Percentiles rank a stretch among this genome's conserved stretches.
Conservation (phyloP, 2,113 vertebrate species). For the Sinocyclocheilus rhinocerous region DNA sequence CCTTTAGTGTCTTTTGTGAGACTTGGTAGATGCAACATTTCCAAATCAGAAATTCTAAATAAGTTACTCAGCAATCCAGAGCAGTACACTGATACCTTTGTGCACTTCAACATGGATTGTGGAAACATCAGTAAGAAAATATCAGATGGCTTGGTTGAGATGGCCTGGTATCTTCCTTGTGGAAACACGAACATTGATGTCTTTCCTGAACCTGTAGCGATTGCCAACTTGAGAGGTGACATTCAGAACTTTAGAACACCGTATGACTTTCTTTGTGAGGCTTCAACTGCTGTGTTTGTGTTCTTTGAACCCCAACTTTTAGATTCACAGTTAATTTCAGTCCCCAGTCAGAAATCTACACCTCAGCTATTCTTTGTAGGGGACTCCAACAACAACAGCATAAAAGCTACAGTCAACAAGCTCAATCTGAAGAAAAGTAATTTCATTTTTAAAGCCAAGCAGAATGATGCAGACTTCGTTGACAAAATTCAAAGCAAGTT, state of each 20-base stretch:
- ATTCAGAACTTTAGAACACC: constrained; percentile 60
- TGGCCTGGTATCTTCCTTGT: too few species aligned
- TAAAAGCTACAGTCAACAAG: constrained; percentile 14
- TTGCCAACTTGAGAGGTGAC: constrained; percentile 72
- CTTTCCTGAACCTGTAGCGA: constrained; percentile 63
- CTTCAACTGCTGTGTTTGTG: constrained; percentile 74
- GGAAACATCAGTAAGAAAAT: too few species aligned
- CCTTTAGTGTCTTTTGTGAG: too few species aligned
- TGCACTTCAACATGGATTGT: too few species aligned
- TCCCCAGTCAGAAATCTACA: constrained; percentile 52
- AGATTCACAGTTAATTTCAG: constrained; percentile 57
- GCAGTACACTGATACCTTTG: too few species aligned
- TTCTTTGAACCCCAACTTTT: constrained; percentile 66
- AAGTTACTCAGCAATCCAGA: too few species aligned
- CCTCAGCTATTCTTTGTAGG: constrained; percentile 60
- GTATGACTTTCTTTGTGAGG: constrained; percentile 70
- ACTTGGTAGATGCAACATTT: too few species aligned
- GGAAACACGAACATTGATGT: constrained; percentile 45
- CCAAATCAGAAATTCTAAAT: too few species aligned
- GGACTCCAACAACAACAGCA: not conserved
- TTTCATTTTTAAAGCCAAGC: constrained; percentile 26
- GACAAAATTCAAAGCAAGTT: not conserved
- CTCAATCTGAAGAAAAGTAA: constrained; percentile 42
- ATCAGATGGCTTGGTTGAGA: too few species aligned
- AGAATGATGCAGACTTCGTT: constrained; percentile 50